A percentile compares a stretch with the other conserved stretches of the same genome.
phyloP scores from a whole-genome alignment of 2,888 invertebrate species.

The Gymnocheta viridis region DNA sequence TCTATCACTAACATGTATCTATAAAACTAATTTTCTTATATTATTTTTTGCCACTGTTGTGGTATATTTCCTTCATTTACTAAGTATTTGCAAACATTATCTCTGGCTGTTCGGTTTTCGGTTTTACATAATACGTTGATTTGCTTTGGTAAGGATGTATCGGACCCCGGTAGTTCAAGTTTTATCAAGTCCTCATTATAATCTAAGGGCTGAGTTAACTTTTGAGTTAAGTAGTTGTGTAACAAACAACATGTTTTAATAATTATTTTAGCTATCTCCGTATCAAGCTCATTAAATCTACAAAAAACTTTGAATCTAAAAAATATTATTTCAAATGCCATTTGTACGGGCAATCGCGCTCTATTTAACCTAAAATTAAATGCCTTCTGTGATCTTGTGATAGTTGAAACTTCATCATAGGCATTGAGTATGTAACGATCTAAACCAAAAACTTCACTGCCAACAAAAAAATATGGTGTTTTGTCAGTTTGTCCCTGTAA shows the following conservation, averaged over 20 bases:
- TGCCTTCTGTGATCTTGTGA: constrained; percentile 17
- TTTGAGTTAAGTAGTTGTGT: constrained; percentile 46
- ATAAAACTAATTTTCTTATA: not conserved
- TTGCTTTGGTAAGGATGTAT: constrained; percentile 1
- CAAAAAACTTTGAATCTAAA: constrained; percentile 46
- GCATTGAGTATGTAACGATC: constrained; percentile 32
- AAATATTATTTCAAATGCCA: constrained; percentile 52
- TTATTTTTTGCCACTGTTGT: constrained; percentile 30
- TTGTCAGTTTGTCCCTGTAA: constrained; percentile 23
- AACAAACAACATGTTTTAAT: constrained; percentile 46
- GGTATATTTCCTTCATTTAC: constrained; percentile 19
- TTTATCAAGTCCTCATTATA: constrained; percentile 11
- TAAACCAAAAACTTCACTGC: constrained; percentile 10
- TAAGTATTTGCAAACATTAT: constrained; percentile 46
- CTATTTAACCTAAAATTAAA: constrained; percentile 49
- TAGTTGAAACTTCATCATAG: not conserved
- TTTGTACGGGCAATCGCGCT: constrained; percentile 32
- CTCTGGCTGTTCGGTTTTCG: not conserved
- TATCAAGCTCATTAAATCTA: constrained; percentile 3
- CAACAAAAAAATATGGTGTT: constrained; percentile 41
- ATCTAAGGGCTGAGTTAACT: not conserved
- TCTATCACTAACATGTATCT: no score
- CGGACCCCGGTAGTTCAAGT: not conserved
- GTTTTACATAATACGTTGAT: not conserved
- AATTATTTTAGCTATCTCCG: not conserved